Conservation (phyloP, 53 echinoderm and acorn worm genomes). For the Astropecten irregularis region DNA sequence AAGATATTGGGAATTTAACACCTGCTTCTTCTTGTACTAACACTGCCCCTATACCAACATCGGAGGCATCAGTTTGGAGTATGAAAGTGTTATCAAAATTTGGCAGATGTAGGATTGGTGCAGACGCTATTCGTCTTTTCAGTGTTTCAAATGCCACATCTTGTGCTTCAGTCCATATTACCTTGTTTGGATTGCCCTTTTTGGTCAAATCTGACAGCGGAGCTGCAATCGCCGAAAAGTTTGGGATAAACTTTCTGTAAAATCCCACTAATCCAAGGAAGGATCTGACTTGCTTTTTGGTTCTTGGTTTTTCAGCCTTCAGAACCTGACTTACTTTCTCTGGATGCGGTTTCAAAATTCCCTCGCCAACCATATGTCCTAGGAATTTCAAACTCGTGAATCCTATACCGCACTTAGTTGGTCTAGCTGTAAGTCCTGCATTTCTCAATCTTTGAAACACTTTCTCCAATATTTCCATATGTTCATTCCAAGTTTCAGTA, state of each 20-base stretch:
- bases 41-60: too few species aligned
- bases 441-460: too few species aligned
- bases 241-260: too few species aligned
- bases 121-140: constrained; percentile 26
- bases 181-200: constrained; percentile 49
- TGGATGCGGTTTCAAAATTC: constrained; percentile 43
- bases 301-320: constrained; percentile 49
- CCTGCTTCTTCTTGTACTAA: not conserved
- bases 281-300: constrained; percentile 70
- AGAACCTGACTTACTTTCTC: constrained; percentile 64
- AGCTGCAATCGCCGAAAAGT: constrained; percentile 47
- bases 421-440: constrained; percentile 61
- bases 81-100: constrained; percentile 25
- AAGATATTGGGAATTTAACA: not conserved
- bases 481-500: constrained; percentile 70
- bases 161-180: constrained; percentile 47
- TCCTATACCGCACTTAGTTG: constrained; percentile 59
- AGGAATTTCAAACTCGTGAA: constrained; percentile 42
- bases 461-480: constrained; percentile 38
- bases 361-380: constrained; percentile 66
- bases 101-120: constrained; percentile 55
- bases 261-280: too few species aligned
- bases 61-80: not conserved
- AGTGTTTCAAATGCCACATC: constrained; percentile 60
- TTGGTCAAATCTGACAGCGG: constrained; percentile 67